Evolutionary conservation across 1,140 invertebrate species (phyloP).

Genomic region (Amyelois transitella): DNA sequence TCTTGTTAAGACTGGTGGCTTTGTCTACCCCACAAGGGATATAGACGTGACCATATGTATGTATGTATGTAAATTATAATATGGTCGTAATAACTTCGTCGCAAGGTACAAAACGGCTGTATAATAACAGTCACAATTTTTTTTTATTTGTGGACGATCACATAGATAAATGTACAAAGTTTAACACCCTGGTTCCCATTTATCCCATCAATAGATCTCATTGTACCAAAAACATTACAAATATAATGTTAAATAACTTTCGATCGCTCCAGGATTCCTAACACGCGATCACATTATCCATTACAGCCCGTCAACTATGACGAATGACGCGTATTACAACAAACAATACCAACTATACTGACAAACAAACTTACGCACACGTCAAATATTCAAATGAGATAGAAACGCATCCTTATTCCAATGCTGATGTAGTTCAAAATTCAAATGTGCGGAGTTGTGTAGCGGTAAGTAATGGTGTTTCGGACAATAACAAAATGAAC

Average conservation of each 20-base stretch:
- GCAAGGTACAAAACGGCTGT: too few relatives aligned
- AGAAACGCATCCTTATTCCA: too few relatives aligned
- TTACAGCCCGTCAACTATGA: conserved; percentile 22
- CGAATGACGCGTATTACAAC: conserved; percentile 14
- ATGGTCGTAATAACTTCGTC: too few relatives aligned
- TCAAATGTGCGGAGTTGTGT: neutral
- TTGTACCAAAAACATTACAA: neutral
- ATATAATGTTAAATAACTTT: neutral
- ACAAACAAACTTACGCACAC: neutral
- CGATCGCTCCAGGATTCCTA: neutral
- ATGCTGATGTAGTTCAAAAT: too few relatives aligned
- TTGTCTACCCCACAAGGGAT: too few relatives aligned
- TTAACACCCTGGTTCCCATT: neutral
- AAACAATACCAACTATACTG: conserved; percentile 11
- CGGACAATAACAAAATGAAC: conserved; percentile 22
- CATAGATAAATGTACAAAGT: too few relatives aligned
- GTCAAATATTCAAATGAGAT: too few relatives aligned
- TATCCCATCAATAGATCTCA: neutral
- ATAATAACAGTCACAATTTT: too few relatives aligned
- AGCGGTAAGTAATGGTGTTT: neutral
- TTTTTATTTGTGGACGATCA: too few relatives aligned
- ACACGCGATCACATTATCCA: conserved; percentile 14
- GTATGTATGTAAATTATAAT: too few relatives aligned
- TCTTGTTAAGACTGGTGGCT: too few relatives aligned
- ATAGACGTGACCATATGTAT: too few relatives aligned